These are phyloP conservation scores for Anthrax anthrax DNA, from an alignment of 2,888 invertebrate species.

Conservation along the genomic window DNA sequence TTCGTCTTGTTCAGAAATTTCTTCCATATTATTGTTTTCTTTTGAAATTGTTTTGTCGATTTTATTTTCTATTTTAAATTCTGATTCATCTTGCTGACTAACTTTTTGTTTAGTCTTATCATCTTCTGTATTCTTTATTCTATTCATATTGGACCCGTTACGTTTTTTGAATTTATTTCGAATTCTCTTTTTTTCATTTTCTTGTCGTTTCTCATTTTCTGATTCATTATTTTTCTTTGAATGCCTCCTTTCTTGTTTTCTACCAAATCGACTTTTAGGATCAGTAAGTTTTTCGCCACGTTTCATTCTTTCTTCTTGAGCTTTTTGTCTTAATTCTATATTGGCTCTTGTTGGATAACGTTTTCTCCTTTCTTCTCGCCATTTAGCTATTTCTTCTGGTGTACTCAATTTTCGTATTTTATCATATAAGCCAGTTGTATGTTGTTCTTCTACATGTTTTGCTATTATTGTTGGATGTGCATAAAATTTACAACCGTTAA, in stretches of 20 bases:
- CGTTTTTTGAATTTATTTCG: background rate
- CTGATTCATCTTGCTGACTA: too few species aligned
- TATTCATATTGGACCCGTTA: background rate
- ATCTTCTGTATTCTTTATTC: background rate
- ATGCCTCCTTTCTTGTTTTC: slow-evolving; percentile 28
- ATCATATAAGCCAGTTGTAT: slow-evolving; percentile 66
- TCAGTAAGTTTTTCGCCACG: slow-evolving; percentile 59
- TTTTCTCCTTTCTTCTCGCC: slow-evolving; percentile 68
- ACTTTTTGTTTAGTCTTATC: background rate
- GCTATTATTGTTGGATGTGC: slow-evolving; percentile 67
- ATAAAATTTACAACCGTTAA: slow-evolving; percentile 65
- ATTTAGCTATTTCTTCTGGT: slow-evolving; percentile 70
- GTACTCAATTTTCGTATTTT: slow-evolving; percentile 60
- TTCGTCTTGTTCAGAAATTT: background rate
- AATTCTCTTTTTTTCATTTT: too few species aligned
- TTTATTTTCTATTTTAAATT: background rate
- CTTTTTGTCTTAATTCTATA: slow-evolving; percentile 46
- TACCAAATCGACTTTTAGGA: slow-evolving; percentile 32
- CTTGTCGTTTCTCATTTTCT: background rate
- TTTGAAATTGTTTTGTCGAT: background rate
- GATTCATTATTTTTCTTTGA: background rate
- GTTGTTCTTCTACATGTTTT: slow-evolving; percentile 70
- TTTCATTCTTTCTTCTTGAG: slow-evolving; percentile 48
- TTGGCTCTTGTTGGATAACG: slow-evolving; percentile 62
- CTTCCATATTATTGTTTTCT: background rate